phyloP scores from a whole-genome alignment of 2,888 invertebrate species.

The Nipponacmea schrenckii region DNA sequence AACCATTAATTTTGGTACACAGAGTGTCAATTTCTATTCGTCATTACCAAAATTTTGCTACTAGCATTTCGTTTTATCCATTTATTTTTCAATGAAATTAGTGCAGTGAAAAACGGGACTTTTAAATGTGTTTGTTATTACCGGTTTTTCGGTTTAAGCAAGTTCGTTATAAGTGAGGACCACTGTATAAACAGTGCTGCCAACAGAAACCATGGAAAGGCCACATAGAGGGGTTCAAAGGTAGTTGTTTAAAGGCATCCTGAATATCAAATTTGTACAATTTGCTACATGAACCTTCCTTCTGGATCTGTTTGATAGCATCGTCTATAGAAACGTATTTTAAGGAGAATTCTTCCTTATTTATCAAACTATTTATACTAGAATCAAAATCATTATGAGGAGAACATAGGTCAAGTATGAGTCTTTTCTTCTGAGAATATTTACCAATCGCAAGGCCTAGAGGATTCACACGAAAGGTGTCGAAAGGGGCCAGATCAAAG shows the following conservation, averaged over 20 bases:
- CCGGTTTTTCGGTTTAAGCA: too few species aligned
- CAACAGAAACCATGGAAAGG: constrained; percentile 5
- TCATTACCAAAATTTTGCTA: too few species aligned
- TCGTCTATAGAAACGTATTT: background rate
- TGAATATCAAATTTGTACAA: background rate
- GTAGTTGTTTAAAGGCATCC: background rate
- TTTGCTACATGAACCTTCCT: background rate
- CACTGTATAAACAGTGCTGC: constrained; percentile 5
- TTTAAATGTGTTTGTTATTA: too few species aligned
- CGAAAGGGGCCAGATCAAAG: too few species aligned
- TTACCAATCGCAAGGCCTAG: background rate
- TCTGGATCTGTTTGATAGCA: background rate
- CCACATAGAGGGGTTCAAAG: background rate
- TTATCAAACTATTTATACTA: background rate
- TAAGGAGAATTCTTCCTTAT: constrained; percentile 1
- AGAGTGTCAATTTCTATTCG: too few species aligned
- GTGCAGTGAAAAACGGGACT: too few species aligned
- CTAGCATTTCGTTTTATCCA: too few species aligned
- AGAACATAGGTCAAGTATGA: background rate
- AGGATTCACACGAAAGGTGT: background rate
- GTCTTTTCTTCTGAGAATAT: background rate
- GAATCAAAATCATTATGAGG: background rate
- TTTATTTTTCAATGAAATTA: too few species aligned
- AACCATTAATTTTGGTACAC: too few species aligned
- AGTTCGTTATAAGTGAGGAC: too few species aligned